Evolutionary conservation across 2,797 vertebrate genomes (phyloP).

Genomic region (Falco concolor): DNA sequence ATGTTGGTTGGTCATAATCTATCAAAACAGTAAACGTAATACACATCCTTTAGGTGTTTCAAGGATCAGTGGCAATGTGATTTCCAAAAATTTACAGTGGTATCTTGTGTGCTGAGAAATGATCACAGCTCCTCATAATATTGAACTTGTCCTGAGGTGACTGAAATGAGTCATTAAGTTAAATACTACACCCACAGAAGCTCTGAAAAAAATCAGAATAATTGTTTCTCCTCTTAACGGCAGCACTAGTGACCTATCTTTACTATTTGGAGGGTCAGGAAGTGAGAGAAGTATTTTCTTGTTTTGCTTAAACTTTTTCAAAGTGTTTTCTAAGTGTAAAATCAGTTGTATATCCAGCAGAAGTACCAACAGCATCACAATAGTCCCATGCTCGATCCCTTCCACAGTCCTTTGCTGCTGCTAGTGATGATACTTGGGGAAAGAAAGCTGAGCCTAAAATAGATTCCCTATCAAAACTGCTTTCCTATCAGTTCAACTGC

Average conservation of each 20-base stretch:
- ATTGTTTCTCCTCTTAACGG: neutral
- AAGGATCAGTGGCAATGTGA: constrained; percentile 33
- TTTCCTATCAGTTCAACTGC: neutral
- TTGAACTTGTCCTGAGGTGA: neutral
- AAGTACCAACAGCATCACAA: neutral
- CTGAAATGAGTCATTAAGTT: constrained; percentile 23
- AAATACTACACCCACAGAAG: neutral
- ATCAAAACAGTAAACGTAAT: constrained; percentile 17
- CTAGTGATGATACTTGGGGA: neutral
- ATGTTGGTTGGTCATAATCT: neutral
- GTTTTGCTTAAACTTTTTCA: neutral
- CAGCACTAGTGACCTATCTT: neutral
- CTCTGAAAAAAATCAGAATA: neutral
- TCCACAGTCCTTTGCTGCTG: neutral
- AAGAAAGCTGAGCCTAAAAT: neutral
- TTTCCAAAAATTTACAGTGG: constrained; percentile 16
- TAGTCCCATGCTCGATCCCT: neutral
- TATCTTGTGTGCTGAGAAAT: neutral
- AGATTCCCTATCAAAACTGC: neutral
- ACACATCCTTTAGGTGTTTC: neutral
- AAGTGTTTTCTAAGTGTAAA: neutral
- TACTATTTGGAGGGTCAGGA: neutral
- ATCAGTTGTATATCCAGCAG: neutral
- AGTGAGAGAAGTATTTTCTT: neutral
- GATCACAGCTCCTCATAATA: neutral